phyloP scores from a whole-genome alignment of 2,888 invertebrate species.

The Heteromurus nitidus region DNA sequence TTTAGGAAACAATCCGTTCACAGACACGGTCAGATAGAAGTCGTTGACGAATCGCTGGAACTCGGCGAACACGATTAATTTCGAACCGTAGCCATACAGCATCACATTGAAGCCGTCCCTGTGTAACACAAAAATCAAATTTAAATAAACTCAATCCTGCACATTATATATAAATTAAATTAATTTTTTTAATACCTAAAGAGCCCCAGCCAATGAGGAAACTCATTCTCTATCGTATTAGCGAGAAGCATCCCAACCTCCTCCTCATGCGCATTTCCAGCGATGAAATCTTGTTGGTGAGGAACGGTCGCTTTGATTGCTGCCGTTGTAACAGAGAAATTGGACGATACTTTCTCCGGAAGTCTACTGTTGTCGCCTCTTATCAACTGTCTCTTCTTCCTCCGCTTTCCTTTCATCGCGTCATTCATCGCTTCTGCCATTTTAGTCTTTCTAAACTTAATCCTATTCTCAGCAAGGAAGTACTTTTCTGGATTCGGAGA shows the following conservation, averaged over 20 bases:
- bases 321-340: conserved; percentile 68
- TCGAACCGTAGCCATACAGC: conserved; percentile 93
- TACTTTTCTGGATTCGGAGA: conserved; percentile 66
- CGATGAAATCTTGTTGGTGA: conserved; percentile 9
- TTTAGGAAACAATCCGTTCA: conserved; percentile 96
- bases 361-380: conserved; percentile 54
- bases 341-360: conserved; percentile 49
- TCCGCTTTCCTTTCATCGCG: conserved; percentile 60
- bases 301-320: conserved; percentile 36
- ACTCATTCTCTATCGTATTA: conserved; percentile 49
- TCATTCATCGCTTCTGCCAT: conserved; percentile 56
- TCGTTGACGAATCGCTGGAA: conserved; percentile 82
- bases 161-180: not conserved
- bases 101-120: conserved; percentile 91
- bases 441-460: conserved; percentile 43
- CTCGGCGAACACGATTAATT: conserved; percentile 84
- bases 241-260: conserved; percentile 28
- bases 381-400: conserved; percentile 58
- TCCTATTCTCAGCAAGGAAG: conserved; percentile 61
- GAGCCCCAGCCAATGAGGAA: conserved; percentile 67
- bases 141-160: not conserved
- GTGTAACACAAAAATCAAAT: conserved; percentile 74
- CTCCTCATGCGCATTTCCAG: conserved; percentile 44
- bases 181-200: conserved; percentile 53
- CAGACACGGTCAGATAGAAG: conserved; percentile 83